Conservation (phyloP, 1,140 invertebrate species). For the Rhyacophila brunnea region DNA sequence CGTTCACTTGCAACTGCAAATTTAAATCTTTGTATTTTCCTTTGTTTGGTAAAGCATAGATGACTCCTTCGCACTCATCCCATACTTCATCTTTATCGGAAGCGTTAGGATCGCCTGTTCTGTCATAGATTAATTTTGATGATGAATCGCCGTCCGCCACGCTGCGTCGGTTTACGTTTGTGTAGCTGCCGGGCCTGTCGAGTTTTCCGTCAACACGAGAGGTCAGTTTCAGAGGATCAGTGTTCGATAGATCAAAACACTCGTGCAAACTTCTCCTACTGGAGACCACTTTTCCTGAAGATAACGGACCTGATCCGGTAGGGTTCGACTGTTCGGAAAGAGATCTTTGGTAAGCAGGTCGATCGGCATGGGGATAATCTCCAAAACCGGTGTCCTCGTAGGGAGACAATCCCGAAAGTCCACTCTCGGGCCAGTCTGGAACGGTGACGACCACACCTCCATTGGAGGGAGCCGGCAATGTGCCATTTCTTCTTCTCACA, state of each 20-base stretch:
- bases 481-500: slow-evolving; percentile 43
- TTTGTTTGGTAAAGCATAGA: slow-evolving; percentile 53
- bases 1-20: slow-evolving; percentile 51
- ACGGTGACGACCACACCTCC: slow-evolving; percentile 51
- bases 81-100: slow-evolving; percentile 26
- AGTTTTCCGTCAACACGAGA: slow-evolving; percentile 21
- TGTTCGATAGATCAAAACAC: slow-evolving; percentile 54
- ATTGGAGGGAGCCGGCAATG: slow-evolving; percentile 45
- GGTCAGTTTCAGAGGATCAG: slow-evolving; percentile 41
- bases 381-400: slow-evolving; percentile 52
- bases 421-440: slow-evolving; percentile 44
- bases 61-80: slow-evolving; percentile 45
- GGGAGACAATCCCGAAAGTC: slow-evolving; percentile 41
- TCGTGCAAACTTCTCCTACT: slow-evolving; percentile 61
- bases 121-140: slow-evolving; percentile 21
- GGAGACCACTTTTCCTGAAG: slow-evolving; percentile 54
- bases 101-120: slow-evolving; percentile 14
- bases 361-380: slow-evolving; percentile 50
- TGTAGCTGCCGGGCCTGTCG: slow-evolving; percentile 28
- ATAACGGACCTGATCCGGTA: slow-evolving; percentile 40
- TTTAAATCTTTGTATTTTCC: slow-evolving; percentile 54
- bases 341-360: slow-evolving; percentile 61
- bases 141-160: not conserved
- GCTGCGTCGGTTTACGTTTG: slow-evolving; percentile 20
- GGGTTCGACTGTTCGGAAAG: slow-evolving; percentile 60